These are phyloP conservation scores for Philopotamus ludificatus DNA, from an alignment of 1,140 invertebrate species.

Conservation along the genomic window DNA sequence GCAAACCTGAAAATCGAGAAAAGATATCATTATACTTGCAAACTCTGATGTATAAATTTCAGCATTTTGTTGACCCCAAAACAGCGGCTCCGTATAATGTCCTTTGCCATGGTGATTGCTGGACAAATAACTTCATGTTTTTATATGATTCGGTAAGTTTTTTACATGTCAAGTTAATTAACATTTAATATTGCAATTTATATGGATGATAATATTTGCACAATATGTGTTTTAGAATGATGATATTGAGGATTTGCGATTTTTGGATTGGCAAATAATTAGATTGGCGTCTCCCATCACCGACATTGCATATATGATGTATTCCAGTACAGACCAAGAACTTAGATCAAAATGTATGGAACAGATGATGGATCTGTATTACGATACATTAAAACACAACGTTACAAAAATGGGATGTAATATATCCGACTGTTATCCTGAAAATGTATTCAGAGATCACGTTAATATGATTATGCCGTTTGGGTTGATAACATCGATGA, in stretches of 20 bases:
- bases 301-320: conserved; percentile 61
- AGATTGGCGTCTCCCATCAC: conserved; percentile 59
- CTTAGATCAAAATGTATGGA: conserved; percentile 53
- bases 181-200: no score
- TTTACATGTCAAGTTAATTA: not conserved
- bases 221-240: conserved; percentile 39
- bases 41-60: not conserved
- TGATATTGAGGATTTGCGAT: conserved; percentile 48
- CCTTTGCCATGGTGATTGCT: conserved; percentile 50
- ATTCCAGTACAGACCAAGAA: conserved; percentile 54
- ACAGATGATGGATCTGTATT: conserved; percentile 57
- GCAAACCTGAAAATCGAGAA: not conserved
- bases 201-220: no score
- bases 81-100: conserved; percentile 4
- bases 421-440: conserved; percentile 52
- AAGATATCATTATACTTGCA: not conserved
- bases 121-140: conserved; percentile 52
- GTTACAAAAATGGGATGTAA: conserved; percentile 48
- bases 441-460: conserved; percentile 47
- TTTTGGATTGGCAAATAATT: conserved; percentile 60
- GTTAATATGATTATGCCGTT: conserved; percentile 45
- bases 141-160: conserved; percentile 44
- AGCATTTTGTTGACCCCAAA: not conserved
- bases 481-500: conserved; percentile 40
- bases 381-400: conserved; percentile 51